A percentile compares a stretch with the other conserved stretches of the same genome.
Conservation (phyloP, 2,888 invertebrate species). For the Rhogogaster chlorosoma region DNA sequence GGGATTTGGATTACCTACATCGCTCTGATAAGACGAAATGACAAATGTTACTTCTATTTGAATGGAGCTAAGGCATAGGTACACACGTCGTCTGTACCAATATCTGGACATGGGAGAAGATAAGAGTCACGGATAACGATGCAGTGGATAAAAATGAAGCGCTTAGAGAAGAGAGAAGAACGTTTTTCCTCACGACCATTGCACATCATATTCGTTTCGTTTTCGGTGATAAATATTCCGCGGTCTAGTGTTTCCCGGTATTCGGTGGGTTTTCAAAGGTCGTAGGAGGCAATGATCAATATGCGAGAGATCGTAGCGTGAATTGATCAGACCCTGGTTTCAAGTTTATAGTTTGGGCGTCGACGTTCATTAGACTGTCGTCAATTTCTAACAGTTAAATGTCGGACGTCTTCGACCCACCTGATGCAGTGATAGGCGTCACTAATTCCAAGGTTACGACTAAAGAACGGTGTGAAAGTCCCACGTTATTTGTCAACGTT, state of each 20-base stretch:
- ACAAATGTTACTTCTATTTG: constrained; percentile 9
- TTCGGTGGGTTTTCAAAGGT: background rate
- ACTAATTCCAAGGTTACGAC: background rate
- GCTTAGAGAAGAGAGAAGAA: background rate
- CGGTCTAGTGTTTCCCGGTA: background rate
- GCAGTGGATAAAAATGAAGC: background rate
- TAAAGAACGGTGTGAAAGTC: background rate
- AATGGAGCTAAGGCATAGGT: background rate
- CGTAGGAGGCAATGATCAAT: background rate
- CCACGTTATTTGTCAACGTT: background rate
- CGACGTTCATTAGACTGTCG: constrained; percentile 40
- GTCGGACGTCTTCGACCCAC: background rate
- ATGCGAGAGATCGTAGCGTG: background rate
- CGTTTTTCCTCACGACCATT: background rate
- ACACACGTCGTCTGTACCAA: background rate
- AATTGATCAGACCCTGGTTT: background rate
- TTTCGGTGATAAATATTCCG: background rate
- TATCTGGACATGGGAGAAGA: background rate
- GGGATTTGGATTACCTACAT: background rate
- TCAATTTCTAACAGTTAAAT: constrained; percentile 1
- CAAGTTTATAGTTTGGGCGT: background rate
- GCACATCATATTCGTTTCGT: background rate
- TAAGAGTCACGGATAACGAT: background rate
- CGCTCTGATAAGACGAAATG: constrained; percentile 14
- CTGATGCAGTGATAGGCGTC: background rate